phyloP scores from a whole-genome alignment of 2,113 vertebrate species.

The Lanius ludovicianus region DNA sequence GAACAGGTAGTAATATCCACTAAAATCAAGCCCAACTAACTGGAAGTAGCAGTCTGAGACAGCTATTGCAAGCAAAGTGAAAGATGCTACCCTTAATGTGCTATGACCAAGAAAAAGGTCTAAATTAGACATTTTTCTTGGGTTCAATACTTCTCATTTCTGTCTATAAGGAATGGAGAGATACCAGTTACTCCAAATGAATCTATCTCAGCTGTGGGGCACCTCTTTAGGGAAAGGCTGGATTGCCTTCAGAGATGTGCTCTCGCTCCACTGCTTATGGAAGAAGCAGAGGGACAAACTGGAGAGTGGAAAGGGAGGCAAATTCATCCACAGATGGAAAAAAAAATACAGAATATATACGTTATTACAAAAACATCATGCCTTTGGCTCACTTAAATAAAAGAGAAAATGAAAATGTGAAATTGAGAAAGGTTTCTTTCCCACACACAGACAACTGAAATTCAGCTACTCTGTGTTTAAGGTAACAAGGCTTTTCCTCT shows the following conservation, averaged over 20 bases:
- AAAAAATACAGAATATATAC: not conserved
- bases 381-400: not conserved
- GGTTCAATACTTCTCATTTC: not conserved
- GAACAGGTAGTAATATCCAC: not conserved
- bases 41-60: not conserved
- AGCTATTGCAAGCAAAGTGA: not conserved
- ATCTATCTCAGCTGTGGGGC: not conserved
- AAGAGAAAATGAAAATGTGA: not conserved
- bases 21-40: not conserved
- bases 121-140: not conserved
- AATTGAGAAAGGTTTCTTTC: not conserved
- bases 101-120: not conserved
- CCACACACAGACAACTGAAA: not conserved
- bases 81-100: not conserved
- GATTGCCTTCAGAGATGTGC: rapidly evolving
- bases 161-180: not conserved
- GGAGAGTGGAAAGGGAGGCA: not conserved
- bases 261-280: not conserved
- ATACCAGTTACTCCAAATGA: not conserved
- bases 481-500: not conserved
- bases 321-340: not conserved
- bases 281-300: not conserved
- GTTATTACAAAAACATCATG: not conserved
- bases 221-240: not conserved
- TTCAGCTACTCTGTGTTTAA: not conserved